Conservation (phyloP, 2,797 vertebrate genomes). For the Taenioides sp. region DNA sequence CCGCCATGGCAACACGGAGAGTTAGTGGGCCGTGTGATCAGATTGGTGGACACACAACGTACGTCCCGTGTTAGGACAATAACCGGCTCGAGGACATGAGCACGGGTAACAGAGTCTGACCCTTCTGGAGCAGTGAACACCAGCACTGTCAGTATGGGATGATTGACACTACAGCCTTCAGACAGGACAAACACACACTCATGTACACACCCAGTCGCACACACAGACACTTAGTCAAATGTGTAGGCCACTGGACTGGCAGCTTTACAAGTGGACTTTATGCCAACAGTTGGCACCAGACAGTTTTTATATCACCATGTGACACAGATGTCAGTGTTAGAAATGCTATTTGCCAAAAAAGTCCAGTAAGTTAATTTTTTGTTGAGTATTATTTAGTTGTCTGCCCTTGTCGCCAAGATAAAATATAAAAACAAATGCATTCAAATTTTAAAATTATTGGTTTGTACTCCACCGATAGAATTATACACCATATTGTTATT, state of each 20-base stretch:
- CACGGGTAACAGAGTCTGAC: slow-evolving; percentile 9
- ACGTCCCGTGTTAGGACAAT: slow-evolving; percentile 17
- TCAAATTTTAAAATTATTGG: no score
- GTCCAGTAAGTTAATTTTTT: not conserved
- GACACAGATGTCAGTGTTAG: not conserved
- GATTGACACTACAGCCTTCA: slow-evolving; percentile 47
- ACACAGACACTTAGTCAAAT: not conserved
- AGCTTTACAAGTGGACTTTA: not conserved
- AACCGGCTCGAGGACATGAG: slow-evolving; percentile 18
- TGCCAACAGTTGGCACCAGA: not conserved
- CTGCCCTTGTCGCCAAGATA: no score
- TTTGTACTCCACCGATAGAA: no score
- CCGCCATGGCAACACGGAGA: slow-evolving; percentile 23
- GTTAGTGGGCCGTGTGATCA: slow-evolving; percentile 62
- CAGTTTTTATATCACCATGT: not conserved
- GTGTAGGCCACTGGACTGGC: not conserved
- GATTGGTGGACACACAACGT: slow-evolving; percentile 37
- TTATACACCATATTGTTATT: no score
- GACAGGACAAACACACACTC: not conserved
- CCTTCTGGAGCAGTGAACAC: slow-evolving; percentile 17
- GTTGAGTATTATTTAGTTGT: not conserved
- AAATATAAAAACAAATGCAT: no score
- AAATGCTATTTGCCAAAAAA: not conserved
- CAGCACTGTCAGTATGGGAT: slow-evolving; percentile 44
- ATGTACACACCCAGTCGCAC: not conserved